phyloP scores from a whole-genome alignment of 2,888 invertebrate genomes.

The Pachymerium ferrugineum region DNA sequence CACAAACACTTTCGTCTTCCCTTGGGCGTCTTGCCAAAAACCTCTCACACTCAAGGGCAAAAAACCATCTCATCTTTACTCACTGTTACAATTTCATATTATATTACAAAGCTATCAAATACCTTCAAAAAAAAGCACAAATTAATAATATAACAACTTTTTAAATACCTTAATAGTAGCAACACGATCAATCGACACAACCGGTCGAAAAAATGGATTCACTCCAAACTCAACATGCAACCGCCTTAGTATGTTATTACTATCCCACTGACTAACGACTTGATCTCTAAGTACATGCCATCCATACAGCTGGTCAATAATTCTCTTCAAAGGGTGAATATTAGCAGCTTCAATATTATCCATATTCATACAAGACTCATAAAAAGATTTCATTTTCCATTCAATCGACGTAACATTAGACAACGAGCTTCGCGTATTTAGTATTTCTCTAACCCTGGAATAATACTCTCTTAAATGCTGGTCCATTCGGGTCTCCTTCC shows the following conservation, averaged over 20 bases:
- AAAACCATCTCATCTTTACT: too few species aligned
- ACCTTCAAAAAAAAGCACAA: too few species aligned
- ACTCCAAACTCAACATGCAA: conserved; percentile 53
- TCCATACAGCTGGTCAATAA: conserved; percentile 51
- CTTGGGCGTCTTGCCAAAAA: too few species aligned
- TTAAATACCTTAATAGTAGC: neutral
- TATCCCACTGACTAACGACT: conserved; percentile 37
- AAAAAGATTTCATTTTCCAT: conserved; percentile 57
- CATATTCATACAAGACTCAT: conserved; percentile 54
- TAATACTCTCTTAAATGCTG: conserved; percentile 38
- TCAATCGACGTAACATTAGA: conserved; percentile 48
- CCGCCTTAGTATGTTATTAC: conserved; percentile 44
- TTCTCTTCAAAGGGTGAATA: conserved; percentile 48
- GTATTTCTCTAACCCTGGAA: conserved; percentile 49
- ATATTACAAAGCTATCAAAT: too few species aligned
- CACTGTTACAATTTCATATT: too few species aligned
- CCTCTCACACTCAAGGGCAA: too few species aligned
- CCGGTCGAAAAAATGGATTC: conserved; percentile 53
- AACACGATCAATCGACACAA: conserved; percentile 42
- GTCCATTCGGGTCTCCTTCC: neutral
- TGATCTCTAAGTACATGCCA: conserved; percentile 39
- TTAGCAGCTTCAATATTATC: conserved; percentile 52
- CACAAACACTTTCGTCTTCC: too few species aligned
- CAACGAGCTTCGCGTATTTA: conserved; percentile 52
- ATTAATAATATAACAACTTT: too few species aligned